Evolutionary conservation across 2,113 vertebrate genomes (phyloP), one percentile per base, ranked within the genome.

Genomic region (Corvus cornix): DNA sequence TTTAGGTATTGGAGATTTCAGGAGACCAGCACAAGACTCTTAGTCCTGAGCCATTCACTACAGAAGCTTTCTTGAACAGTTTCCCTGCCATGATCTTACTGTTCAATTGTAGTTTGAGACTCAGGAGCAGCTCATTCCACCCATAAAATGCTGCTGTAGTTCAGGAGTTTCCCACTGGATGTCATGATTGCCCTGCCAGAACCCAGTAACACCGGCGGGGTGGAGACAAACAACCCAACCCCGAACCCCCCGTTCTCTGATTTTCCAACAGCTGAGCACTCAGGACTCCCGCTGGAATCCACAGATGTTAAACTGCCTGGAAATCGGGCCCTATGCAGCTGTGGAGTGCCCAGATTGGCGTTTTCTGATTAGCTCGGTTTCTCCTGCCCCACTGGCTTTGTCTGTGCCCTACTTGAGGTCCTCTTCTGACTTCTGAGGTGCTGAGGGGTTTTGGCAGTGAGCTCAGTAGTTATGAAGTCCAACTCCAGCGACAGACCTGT

Each of bases 171-270:
- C 41, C 96, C 96, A 60, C 95, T 44, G 75, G 97, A 84, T 96
- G 97, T 91, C 96, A 85, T 0, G 75, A 7, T 92, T 93, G 74
- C 16, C 92, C 72, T 9, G 41, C 77, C 60, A 59, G 96, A 96
- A 5, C 51, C 26, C 62, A 1, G 20, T 1, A 41, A 16, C 58
- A 37, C 23, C n/a, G 58, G 58, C 7, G 58, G 28, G 59, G 37
- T 70, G 87, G 19, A 64, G 66, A 48, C 24, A 5, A 77, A 23
- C 74, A 27, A 4, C 5, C 17, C 35, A 1, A 1, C 4, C 16
- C 51, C 1, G 15, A 33, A 1, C 4, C 10, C 35, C 10, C 28
- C 10, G 0, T 9, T 1, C 16, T 30, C 26, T 43, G 90, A 35
- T 77, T 44, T 56, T 68, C 2, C 67, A 56, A 4, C 59, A 81